These are phyloP conservation scores for Phalloptychus januarius DNA, from an alignment of 2,797 vertebrate genomes.

Conservation along the genomic window DNA sequence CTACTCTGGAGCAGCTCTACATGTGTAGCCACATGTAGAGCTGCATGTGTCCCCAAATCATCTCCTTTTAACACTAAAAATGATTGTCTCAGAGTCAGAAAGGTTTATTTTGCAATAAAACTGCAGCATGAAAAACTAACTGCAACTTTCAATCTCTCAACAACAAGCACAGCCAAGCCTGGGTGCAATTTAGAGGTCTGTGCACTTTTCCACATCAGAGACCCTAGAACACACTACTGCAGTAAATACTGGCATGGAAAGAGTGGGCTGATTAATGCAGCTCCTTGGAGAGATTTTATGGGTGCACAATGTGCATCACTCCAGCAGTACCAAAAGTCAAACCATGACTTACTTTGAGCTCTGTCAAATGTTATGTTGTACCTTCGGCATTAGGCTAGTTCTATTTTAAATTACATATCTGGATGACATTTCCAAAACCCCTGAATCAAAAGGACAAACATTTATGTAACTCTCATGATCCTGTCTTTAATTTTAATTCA, in stretches of 20 bases:
- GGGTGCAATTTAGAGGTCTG: neutral
- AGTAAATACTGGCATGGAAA: neutral
- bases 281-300: neutral
- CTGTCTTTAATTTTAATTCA: neutral
- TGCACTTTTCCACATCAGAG: neutral
- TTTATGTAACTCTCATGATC: neutral
- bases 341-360: neutral
- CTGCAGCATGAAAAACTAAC: neutral
- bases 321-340: neutral
- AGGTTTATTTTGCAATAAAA: conserved; percentile 1
- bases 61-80: neutral
- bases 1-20: neutral
- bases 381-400: neutral
- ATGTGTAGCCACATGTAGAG: neutral
- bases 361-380: neutral
- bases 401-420: neutral
- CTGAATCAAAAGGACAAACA: neutral
- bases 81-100: neutral
- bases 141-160: neutral
- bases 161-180: conserved; percentile 1
- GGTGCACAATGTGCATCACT: neutral
- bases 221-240: neutral
- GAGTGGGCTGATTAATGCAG: neutral
- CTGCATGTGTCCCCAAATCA: neutral
- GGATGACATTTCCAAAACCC: neutral